phyloP scores from a whole-genome alignment of 2,797 vertebrate species.

The Mycteria americana region DNA sequence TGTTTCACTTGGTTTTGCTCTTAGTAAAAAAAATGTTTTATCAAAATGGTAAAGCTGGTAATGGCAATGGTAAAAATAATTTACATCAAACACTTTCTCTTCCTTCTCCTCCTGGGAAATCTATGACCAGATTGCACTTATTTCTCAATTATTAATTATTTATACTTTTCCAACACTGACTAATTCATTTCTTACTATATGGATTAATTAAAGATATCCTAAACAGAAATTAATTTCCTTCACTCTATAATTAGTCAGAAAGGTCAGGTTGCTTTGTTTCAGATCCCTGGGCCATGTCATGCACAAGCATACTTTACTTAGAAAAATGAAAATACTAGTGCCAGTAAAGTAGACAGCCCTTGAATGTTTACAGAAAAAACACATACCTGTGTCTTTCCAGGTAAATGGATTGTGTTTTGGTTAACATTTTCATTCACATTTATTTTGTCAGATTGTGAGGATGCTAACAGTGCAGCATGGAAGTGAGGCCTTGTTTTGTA shows the following conservation, averaged over 20 bases:
- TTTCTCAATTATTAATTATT: conserved; percentile 45
- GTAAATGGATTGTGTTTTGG: background rate
- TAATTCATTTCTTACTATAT: background rate
- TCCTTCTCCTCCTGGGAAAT: conserved; percentile 9
- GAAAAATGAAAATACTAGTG: background rate
- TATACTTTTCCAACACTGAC: background rate
- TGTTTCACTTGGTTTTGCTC: conserved; percentile 27
- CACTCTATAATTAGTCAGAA: background rate
- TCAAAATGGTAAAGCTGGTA: conserved; percentile 1
- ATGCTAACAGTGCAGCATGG: background rate
- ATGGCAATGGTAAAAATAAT: conserved; percentile 1
- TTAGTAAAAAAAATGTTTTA: conserved; percentile 6
- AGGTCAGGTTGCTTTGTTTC: background rate
- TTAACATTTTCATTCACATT: background rate
- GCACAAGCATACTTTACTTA: background rate
- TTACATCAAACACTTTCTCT: conserved; percentile 13
- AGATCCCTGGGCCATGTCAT: background rate
- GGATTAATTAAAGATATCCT: conserved; percentile 27
- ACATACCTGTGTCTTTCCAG: background rate
- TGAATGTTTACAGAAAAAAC: background rate
- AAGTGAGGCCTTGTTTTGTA: background rate
- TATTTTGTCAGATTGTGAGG: background rate
- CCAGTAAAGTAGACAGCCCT: background rate
- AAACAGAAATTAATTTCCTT: conserved; percentile 24
- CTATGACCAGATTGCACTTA: background rate